Evolutionary conservation across 2,113 vertebrate genomes (phyloP).

Genomic region (Mustela nigripes): DNA sequence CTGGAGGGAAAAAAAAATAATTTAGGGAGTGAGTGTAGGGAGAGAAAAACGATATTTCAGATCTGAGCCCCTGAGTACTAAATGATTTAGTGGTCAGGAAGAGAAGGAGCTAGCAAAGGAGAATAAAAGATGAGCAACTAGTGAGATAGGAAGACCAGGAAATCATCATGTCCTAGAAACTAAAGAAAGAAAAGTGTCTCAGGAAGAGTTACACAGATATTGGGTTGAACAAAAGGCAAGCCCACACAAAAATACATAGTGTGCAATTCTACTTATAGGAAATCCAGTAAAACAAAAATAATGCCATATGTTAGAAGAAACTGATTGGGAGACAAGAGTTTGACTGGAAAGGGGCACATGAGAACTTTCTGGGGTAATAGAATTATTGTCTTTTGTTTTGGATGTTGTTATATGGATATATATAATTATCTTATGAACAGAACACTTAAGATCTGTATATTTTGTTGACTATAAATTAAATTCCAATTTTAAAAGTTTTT

Average conservation of each 20-base stretch:
- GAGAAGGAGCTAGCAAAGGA: slow-evolving; percentile 15
- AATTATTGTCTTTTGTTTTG: neutral
- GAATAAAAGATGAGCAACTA: neutral
- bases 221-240: neutral
- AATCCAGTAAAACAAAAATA: slow-evolving; percentile 7
- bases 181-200: neutral
- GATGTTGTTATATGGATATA: neutral
- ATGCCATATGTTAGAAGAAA: neutral
- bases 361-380: neutral
- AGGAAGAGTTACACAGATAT: neutral
- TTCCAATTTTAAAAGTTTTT: neutral
- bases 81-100: slow-evolving; percentile 14
- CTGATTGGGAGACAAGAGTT: neutral
- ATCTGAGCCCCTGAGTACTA: neutral
- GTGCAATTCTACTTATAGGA: neutral
- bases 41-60: slow-evolving; percentile 11
- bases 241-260: neutral
- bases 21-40: neutral
- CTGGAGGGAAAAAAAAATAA: neutral
- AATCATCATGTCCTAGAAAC: neutral
- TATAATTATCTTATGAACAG: neutral
- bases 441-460: neutral
- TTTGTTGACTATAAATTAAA: slow-evolving; percentile 28
- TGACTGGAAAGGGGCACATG: neutral
- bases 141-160: neutral